Evolutionary conservation across 2,888 invertebrate species (phyloP).

Genomic region (Hesperia comma): DNA sequence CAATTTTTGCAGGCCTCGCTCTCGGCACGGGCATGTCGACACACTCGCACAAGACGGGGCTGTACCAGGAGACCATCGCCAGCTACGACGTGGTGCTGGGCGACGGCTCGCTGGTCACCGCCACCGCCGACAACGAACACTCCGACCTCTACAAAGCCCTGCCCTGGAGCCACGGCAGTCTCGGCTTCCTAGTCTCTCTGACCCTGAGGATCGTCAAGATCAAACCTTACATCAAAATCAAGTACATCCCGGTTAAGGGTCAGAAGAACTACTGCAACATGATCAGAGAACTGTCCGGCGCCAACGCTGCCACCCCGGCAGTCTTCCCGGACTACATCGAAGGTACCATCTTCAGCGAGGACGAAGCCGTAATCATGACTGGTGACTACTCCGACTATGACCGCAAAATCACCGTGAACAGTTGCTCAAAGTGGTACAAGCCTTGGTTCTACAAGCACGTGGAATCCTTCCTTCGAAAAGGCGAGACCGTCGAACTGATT

Average conservation of each 20-base stretch:
- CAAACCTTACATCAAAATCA: constrained; percentile 86
- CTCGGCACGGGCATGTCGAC: constrained; percentile 90
- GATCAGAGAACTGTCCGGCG: constrained; percentile 85
- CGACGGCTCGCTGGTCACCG: constrained; percentile 85
- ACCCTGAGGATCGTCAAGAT: constrained; percentile 85
- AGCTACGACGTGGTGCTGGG: constrained; percentile 87
- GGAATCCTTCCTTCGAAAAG: constrained; percentile 81
- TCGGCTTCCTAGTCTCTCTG: constrained; percentile 86
- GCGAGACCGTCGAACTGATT: constrained; percentile 83
- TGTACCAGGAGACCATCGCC: constrained; percentile 87
- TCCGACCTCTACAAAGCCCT: constrained; percentile 84
- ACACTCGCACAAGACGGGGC: constrained; percentile 87
- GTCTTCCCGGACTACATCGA: constrained; percentile 85
- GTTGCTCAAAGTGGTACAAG: constrained; percentile 86
- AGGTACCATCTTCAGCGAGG: constrained; percentile 85
- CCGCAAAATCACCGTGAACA: constrained; percentile 76
- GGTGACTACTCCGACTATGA: constrained; percentile 86
- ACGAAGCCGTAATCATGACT: constrained; percentile 86
- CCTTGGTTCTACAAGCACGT: constrained; percentile 89
- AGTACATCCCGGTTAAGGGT: constrained; percentile 85
- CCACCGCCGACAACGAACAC: constrained; percentile 82
- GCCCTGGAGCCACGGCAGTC: constrained; percentile 87
- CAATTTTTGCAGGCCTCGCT: constrained; percentile 77
- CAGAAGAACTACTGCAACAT: constrained; percentile 86
- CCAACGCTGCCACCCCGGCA: constrained; percentile 70